These are phyloP conservation scores for Hyposmocoma kahamanoa DNA, from an alignment of 1,140 invertebrate genomes.

Conservation along the genomic window DNA sequence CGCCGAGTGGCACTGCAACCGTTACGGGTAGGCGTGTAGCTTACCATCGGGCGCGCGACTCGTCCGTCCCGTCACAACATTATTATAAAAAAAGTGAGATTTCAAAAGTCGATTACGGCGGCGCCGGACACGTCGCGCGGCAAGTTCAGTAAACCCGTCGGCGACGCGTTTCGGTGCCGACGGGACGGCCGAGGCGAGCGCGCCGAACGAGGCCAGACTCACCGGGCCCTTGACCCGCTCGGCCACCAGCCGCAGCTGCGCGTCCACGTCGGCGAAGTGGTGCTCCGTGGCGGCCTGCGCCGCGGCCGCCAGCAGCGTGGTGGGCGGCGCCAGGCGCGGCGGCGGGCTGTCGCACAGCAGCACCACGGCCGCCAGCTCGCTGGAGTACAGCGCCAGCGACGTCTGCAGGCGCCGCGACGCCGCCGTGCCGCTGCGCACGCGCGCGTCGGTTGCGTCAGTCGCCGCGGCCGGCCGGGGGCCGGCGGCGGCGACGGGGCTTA, in stretches of 20 bases:
- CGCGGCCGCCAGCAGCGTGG: conserved; percentile 62
- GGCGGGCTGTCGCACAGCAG: conserved; percentile 61
- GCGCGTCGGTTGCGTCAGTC: background rate
- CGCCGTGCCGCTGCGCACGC: conserved; percentile 19
- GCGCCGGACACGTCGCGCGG: too few species aligned
- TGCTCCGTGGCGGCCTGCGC: conserved; percentile 86
- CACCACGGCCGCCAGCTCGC: conserved; percentile 91
- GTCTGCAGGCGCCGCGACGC: conserved; percentile 91
- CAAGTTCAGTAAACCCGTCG: too few species aligned
- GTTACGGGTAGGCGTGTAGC: too few species aligned
- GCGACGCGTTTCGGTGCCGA: too few species aligned
- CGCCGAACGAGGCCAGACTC: conserved; percentile 8
- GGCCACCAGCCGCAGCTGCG: conserved; percentile 87
- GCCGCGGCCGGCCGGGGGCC: too few species aligned
- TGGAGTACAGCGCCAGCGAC: conserved; percentile 93
- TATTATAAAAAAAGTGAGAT: too few species aligned
- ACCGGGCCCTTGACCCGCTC: conserved; percentile 69
- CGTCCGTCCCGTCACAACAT: too few species aligned
- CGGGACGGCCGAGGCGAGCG: background rate
- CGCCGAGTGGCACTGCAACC: too few species aligned
- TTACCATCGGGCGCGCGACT: too few species aligned
- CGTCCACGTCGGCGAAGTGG: conserved; percentile 90
- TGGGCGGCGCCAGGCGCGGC: conserved; percentile 23
- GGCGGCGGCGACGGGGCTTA: too few species aligned
- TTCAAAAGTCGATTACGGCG: too few species aligned